Evolutionary conservation across 2,797 vertebrate species (phyloP).

Genomic region (Tamandua tetradactyla): DNA sequence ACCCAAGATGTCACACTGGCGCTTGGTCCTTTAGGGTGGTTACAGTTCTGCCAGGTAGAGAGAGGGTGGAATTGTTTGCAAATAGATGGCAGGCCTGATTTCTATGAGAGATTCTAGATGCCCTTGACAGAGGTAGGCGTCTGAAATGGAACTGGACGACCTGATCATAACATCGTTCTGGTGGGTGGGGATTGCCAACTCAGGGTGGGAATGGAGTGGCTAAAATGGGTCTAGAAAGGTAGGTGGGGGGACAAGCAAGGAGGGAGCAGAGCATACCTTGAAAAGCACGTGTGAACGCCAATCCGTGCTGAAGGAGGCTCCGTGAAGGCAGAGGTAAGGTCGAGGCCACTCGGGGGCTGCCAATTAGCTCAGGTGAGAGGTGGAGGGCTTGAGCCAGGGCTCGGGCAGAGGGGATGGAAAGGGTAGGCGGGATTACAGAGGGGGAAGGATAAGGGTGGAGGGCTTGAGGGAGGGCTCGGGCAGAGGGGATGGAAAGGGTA

Average conservation of each 20-base stretch:
- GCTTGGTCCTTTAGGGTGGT: neutral
- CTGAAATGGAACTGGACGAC: neutral
- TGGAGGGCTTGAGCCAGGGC: neutral
- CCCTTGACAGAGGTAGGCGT: neutral
- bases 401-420: neutral
- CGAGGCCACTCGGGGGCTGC: neutral
- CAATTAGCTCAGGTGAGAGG: neutral
- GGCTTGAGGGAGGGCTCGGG: neutral
- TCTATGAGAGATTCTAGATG: neutral
- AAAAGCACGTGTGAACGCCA: neutral
- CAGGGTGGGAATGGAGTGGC: neutral
- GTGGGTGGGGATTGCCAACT: neutral
- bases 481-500: neutral
- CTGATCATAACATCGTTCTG: rapidly evolving
- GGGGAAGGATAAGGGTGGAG: neutral
- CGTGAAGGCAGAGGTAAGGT: no score
- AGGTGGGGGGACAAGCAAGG: neutral
- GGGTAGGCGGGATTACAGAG: neutral
- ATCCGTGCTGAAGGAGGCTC: neutral
- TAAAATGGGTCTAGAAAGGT: neutral
- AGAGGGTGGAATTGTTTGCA: neutral
- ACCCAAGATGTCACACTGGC: neutral
- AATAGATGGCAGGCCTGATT: neutral
- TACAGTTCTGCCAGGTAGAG: neutral
- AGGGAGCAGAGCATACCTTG: neutral